Percentiles rank a stretch among this genome's conserved stretches.
Evolutionary conservation across 1,140 invertebrate genomes (phyloP).

Genomic region (Eriocheir sinensis): DNA sequence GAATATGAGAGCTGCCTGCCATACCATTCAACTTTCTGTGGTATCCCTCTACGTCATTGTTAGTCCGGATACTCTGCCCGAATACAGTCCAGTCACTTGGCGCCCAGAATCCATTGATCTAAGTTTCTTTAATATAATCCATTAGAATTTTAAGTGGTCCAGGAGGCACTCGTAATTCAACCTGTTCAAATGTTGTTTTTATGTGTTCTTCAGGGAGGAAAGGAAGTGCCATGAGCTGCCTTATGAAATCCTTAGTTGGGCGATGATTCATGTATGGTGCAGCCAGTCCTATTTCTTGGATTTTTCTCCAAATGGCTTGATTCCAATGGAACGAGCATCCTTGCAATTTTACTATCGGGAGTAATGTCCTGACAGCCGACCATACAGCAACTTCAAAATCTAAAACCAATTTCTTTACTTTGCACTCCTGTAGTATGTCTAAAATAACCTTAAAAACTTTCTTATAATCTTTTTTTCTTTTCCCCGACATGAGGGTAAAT

Average conservation of each 20-base stretch:
- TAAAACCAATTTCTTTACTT: no score
- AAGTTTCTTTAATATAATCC: neutral
- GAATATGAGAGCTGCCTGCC: neutral
- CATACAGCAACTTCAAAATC: no score
- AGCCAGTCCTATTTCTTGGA: no score
- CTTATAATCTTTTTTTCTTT: no score
- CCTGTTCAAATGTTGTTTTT: neutral
- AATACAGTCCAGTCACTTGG: slow-evolving; percentile 37
- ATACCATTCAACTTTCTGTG: slow-evolving; percentile 29
- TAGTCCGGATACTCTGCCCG: neutral
- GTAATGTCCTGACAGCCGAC: no score
- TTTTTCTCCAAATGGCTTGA: no score
- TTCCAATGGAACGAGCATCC: no score
- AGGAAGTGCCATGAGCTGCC: neutral
- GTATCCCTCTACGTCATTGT: slow-evolving; percentile 24
- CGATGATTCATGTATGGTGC: neutral
- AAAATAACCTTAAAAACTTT: no score
- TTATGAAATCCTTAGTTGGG: neutral
- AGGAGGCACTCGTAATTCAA: neutral
- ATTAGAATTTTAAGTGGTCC: neutral
- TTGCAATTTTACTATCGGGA: no score
- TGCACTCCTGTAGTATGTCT: no score
- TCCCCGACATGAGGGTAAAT: no score
- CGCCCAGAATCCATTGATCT: neutral
- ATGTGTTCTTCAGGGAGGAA: neutral